Conservation (phyloP, 2,797 vertebrate species). For the Pristis pectinata region DNA sequence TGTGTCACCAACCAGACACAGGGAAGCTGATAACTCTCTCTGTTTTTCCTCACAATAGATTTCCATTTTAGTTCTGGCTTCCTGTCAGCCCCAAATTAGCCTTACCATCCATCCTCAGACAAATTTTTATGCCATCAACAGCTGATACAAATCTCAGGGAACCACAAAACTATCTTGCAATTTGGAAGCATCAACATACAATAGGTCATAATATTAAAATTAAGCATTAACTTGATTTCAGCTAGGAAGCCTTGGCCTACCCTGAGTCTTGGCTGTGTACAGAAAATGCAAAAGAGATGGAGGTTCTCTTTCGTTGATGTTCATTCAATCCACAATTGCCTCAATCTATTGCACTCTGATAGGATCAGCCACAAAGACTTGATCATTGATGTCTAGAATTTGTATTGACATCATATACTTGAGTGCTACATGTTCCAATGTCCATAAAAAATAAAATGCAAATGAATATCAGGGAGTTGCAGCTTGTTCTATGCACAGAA, state of each 20-base stretch:
- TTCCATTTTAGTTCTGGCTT: background rate
- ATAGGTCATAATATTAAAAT: background rate
- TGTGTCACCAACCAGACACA: background rate
- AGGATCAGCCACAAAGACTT: background rate
- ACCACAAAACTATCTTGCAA: background rate
- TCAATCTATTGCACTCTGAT: background rate
- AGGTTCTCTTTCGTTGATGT: background rate
- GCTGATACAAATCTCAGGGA: background rate
- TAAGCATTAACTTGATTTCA: background rate
- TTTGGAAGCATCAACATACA: background rate
- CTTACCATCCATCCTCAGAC: background rate
- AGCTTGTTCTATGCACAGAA: too few relatives aligned
- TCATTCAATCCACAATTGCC: background rate
- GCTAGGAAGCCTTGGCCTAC: background rate
- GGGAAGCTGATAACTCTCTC: background rate
- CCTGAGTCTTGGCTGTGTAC: background rate
- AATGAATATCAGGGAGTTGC: too few relatives aligned
- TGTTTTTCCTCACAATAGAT: background rate
- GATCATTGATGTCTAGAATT: background rate
- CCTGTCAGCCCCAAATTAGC: background rate
- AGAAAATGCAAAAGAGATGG: background rate
- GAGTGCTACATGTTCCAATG: too few relatives aligned
- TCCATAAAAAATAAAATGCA: too few relatives aligned
- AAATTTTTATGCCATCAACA: background rate
- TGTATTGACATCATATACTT: too few relatives aligned